Conservation (phyloP, 1,140 invertebrate genomes). For the Oncopodura yosiiana region DNA sequence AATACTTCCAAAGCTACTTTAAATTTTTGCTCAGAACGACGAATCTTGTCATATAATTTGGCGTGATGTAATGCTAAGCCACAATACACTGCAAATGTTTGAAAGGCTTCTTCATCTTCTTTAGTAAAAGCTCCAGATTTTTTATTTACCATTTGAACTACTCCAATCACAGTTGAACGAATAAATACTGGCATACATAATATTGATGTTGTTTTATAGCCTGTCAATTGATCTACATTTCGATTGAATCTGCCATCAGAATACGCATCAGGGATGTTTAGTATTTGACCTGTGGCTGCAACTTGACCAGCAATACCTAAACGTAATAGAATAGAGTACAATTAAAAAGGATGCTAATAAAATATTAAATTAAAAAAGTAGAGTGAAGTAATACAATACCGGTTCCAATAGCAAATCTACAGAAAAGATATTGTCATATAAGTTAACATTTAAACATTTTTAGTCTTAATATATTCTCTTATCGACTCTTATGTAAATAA, state of each 20-base stretch:
- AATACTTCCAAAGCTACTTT: slow-evolving; percentile 66
- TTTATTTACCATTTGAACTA: slow-evolving; percentile 70
- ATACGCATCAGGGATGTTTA: slow-evolving; percentile 71
- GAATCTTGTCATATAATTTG: slow-evolving; percentile 73
- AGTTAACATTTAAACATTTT: too few relatives aligned
- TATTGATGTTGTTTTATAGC: slow-evolving; percentile 63
- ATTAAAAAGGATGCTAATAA: neutral
- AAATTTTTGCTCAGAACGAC: slow-evolving; percentile 72
- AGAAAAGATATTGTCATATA: neutral
- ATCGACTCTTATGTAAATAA: neutral
- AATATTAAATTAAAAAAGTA: neutral
- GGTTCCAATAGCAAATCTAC: slow-evolving; percentile 52
- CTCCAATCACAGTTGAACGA: slow-evolving; percentile 46
- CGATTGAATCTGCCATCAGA: slow-evolving; percentile 68
- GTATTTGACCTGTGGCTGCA: slow-evolving; percentile 60
- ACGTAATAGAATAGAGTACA: neutral
- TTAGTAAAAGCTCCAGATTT: slow-evolving; percentile 30
- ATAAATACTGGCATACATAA: slow-evolving; percentile 80
- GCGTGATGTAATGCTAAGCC: slow-evolving; percentile 74
- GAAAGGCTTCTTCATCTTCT: slow-evolving; percentile 70
- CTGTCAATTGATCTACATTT: slow-evolving; percentile 62
- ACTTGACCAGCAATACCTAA: slow-evolving; percentile 60
- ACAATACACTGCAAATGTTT: slow-evolving; percentile 74
- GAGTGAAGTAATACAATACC: slow-evolving; percentile 42
- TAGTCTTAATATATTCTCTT: neutral